A percentile compares a stretch with the other conserved stretches of the same genome.
phyloP scores from a whole-genome alignment of 2,113 vertebrate genomes.

The Setophaga kirtlandii region DNA sequence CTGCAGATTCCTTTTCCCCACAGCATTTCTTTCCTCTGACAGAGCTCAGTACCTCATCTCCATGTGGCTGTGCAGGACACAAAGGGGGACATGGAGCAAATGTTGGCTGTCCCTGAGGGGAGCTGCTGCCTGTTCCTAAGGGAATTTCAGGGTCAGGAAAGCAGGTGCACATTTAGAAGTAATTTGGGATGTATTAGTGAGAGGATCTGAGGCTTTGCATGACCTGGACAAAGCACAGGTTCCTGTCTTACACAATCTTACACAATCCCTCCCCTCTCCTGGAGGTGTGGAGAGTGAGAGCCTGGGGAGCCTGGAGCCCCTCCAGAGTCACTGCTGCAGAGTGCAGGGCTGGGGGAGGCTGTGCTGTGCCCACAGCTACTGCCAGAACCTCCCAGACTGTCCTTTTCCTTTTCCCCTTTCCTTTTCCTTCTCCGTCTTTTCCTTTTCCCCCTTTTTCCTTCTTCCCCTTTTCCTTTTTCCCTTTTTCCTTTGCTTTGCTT shows the following conservation, averaged over 20 bases:
- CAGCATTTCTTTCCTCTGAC: not conserved
- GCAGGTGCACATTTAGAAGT: fast-evolving
- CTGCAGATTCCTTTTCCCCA: not conserved
- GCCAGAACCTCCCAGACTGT: not conserved
- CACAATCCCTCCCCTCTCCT: not conserved
- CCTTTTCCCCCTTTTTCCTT: too few species aligned
- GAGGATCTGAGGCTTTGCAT: not conserved
- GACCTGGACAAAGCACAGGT: not conserved
- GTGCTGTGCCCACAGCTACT: not conserved
- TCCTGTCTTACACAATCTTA: not conserved
- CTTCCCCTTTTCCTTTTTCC: too few species aligned
- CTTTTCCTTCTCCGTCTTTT: too few species aligned
- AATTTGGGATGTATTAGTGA: not conserved
- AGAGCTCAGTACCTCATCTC: not conserved
- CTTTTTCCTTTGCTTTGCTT: too few species aligned
- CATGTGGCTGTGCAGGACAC: not conserved
- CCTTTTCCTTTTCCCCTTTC: too few species aligned
- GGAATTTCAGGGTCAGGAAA: not conserved
- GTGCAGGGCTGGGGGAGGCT: not conserved
- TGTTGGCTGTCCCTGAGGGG: not conserved
- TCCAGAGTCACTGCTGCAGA: fast-evolving
- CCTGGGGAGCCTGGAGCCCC: not conserved
- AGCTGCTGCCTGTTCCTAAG: not conserved
- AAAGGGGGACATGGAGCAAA: not conserved
- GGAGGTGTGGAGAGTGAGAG: not conserved